Conservation (phyloP, 1,140 invertebrate species). For the Drosophila aff. region DNA sequence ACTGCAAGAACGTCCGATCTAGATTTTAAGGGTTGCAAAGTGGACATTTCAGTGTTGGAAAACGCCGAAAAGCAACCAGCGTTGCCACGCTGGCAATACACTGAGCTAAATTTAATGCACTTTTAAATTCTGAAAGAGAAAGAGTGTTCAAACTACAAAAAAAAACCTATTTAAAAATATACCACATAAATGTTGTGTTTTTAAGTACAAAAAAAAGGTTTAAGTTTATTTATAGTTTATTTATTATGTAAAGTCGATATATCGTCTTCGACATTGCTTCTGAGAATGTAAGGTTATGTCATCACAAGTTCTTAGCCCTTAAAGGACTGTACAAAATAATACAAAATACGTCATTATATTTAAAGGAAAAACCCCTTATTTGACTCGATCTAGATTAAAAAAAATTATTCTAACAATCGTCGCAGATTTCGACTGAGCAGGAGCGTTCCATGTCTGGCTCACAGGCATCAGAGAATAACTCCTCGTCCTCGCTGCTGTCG, state of each 20-base stretch:
- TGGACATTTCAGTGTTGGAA: neutral
- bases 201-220: neutral
- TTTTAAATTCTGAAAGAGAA: neutral
- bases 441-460: neutral
- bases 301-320: neutral
- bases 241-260: neutral
- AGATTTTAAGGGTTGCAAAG: neutral
- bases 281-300: neutral
- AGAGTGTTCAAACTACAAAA: neutral
- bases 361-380: neutral
- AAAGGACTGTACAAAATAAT: neutral
- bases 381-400: neutral
- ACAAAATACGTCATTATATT: neutral
- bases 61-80: neutral
- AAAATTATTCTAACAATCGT: conserved; percentile 16
- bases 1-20: neutral
- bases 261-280: neutral
- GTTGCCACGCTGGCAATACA: neutral
- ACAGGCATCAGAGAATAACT: neutral
- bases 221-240: neutral
- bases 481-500: neutral
- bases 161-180: neutral
- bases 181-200: no score
- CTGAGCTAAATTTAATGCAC: neutral
- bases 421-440: neutral